These are phyloP conservation scores for Nilaparvata lugens DNA, from an alignment of 1,140 invertebrate species.

Conservation along the genomic window DNA sequence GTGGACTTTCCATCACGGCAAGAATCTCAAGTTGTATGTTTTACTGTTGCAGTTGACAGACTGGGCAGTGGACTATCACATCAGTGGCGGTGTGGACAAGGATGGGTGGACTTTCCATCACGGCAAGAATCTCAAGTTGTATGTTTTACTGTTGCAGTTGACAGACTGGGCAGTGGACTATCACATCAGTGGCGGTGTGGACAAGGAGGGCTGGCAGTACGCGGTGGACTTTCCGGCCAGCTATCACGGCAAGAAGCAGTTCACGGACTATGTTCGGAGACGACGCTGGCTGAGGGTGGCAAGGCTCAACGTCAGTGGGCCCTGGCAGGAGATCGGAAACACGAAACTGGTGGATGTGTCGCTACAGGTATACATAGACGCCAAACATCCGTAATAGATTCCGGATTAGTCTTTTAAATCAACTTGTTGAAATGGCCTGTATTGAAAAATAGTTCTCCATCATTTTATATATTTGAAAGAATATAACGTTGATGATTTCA, in stretches of 20 bases:
- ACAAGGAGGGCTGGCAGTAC: constrained; percentile 90
- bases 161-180: constrained; percentile 87
- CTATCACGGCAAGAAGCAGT: constrained; percentile 74
- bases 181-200: constrained; percentile 76
- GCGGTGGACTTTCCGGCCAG: constrained; percentile 80
- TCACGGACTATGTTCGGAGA: constrained; percentile 80
- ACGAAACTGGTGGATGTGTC: constrained; percentile 75
- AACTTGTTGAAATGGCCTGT: no score
- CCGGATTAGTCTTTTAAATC: no score
- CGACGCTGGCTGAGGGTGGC: constrained; percentile 77
- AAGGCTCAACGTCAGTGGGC: constrained; percentile 69
- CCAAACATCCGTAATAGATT: no score
- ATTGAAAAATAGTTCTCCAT: no score
- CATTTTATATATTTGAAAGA: no score
- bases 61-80: constrained; percentile 82
- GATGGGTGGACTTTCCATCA: no score
- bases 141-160: constrained; percentile 35
- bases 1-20: no score
- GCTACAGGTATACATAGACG: constrained; percentile 57
- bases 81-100: constrained; percentile 76
- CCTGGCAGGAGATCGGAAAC: constrained; percentile 77
- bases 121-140: not conserved
- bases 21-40: not conserved
- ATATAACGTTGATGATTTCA: no score
- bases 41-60: constrained; percentile 71